These are phyloP conservation scores for Hucho hucho DNA, from an alignment of 2,113 vertebrate species.

Conservation along the genomic window DNA sequence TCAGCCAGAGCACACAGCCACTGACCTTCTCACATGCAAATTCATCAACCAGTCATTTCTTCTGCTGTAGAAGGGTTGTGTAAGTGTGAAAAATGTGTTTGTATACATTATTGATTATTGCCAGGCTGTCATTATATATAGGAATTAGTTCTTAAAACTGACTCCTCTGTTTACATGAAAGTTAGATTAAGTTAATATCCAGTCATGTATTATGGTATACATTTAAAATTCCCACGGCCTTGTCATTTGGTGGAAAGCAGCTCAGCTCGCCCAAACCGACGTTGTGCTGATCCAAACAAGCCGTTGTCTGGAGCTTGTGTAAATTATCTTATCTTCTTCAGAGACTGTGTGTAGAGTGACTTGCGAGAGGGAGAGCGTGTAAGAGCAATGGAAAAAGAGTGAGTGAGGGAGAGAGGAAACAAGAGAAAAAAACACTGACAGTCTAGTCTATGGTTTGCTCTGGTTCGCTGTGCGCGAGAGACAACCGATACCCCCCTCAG, in stretches of 20 bases:
- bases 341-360: slow-evolving; percentile 42
- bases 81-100: too few relatives aligned
- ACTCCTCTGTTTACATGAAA: too few relatives aligned
- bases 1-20: too few relatives aligned
- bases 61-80: neutral
- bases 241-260: slow-evolving; percentile 30
- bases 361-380: slow-evolving; percentile 21
- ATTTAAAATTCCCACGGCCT: slow-evolving; percentile 7
- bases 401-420: neutral
- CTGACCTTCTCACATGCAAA: too few relatives aligned
- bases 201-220: too few relatives aligned
- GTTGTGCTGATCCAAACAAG: slow-evolving; percentile 42
- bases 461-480: slow-evolving; percentile 26
- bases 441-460: slow-evolving; percentile 13
- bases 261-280: slow-evolving; percentile 7
- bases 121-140: too few relatives aligned
- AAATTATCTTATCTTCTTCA: slow-evolving; percentile 39
- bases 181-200: too few relatives aligned
- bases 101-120: too few relatives aligned
- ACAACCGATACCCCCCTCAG: slow-evolving; percentile 49
- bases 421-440: slow-evolving; percentile 20
- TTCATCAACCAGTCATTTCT: neutral
- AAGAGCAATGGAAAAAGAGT: neutral
- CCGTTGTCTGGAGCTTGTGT: slow-evolving; percentile 45
- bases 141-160: too few relatives aligned